Evolutionary conservation across 2,797 vertebrate genomes (phyloP).

Genomic region (Pagetopsis macropterus): DNA sequence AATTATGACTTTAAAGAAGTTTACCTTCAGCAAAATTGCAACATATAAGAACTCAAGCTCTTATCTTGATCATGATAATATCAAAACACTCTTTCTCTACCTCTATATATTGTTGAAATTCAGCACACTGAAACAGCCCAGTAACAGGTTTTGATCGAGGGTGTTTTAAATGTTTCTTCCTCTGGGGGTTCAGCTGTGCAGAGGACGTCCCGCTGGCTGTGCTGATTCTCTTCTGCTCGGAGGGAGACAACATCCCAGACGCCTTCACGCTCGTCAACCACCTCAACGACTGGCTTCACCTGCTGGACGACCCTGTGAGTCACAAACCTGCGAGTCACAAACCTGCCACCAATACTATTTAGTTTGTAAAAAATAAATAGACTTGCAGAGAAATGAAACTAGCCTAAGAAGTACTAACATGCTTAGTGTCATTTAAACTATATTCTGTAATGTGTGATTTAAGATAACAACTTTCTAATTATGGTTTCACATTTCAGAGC

Average conservation of each 20-base stretch:
- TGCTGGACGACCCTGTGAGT: slow-evolving; percentile 88
- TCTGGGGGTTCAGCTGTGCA: slow-evolving; percentile 56
- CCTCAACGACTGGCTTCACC: slow-evolving; percentile 93
- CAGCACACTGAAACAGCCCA: not conserved
- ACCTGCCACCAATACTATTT: not conserved
- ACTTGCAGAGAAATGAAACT: not conserved
- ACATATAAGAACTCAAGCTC: no score
- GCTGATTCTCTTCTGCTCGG: slow-evolving; percentile 95
- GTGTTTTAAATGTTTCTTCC: not conserved
- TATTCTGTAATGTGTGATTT: not conserved
- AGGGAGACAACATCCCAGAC: slow-evolving; percentile 98
- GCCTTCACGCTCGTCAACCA: slow-evolving; percentile 89
- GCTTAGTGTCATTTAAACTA: not conserved
- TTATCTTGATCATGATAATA: not conserved
- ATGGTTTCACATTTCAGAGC: slow-evolving; percentile 55
- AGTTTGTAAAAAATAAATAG: not conserved
- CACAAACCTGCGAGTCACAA: slow-evolving; percentile 67
- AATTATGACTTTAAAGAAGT: no score
- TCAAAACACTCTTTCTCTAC: not conserved
- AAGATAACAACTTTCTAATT: not conserved
- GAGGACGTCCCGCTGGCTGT: slow-evolving; percentile 88
- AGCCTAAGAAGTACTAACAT: not conserved
- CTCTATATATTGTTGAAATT: not conserved
- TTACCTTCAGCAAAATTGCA: no score
- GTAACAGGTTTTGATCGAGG: not conserved